Evolutionary conservation across 2,113 vertebrate species (phyloP).

Genomic region (Gambusia affinis): DNA sequence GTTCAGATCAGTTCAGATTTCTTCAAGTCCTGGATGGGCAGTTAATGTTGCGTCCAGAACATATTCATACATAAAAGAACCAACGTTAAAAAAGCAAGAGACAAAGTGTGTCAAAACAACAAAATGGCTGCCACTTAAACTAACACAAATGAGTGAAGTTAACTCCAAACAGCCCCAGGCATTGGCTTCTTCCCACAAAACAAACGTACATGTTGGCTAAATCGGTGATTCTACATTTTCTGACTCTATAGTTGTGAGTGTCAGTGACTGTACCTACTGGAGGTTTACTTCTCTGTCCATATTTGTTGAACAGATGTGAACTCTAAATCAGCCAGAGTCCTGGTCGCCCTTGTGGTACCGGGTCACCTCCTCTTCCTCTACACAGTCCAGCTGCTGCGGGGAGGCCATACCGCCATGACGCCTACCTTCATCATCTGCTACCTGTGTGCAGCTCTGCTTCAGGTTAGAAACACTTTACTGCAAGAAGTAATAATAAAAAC

Average conservation of each 20-base stretch:
- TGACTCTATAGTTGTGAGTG: background rate
- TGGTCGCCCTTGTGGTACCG: slow-evolving; percentile 86
- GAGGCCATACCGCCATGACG: slow-evolving; percentile 79
- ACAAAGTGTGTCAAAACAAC: too few species aligned
- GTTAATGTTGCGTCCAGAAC: too few species aligned
- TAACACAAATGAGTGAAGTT: too few species aligned
- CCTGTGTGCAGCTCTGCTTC: slow-evolving; percentile 85
- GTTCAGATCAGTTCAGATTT: too few species aligned
- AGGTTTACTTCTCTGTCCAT: background rate
- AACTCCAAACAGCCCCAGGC: too few species aligned
- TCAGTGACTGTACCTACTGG: background rate
- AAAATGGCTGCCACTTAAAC: too few species aligned
- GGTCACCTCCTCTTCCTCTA: slow-evolving; percentile 91
- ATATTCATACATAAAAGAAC: too few species aligned
- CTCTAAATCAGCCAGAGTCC: slow-evolving; percentile 88
- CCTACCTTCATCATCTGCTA: slow-evolving; percentile 85
- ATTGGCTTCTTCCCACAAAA: background rate
- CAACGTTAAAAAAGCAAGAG: too few species aligned
- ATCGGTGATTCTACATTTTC: too few species aligned
- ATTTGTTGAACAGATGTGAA: slow-evolving; percentile 81
- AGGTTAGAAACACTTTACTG: slow-evolving; percentile 76
- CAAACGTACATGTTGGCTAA: background rate
- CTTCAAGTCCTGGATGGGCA: too few species aligned
- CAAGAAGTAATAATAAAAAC: background rate
- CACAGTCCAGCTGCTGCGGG: slow-evolving; percentile 85